phyloP scores from a whole-genome alignment of 1,140 invertebrate species.

The Zophobas morio region DNA sequence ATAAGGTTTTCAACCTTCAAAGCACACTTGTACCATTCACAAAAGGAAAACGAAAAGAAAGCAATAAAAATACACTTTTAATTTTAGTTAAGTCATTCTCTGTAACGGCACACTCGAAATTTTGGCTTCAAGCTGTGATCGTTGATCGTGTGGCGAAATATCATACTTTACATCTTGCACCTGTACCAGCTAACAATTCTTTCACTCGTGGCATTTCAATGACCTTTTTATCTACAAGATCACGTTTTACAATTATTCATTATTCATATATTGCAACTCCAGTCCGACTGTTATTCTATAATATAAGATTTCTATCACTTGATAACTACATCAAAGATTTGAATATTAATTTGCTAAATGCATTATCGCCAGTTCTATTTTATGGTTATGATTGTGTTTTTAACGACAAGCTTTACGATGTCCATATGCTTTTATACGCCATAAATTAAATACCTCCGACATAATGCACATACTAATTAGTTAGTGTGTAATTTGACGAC shows the following conservation, averaged over 20 bases:
- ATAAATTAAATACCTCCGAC: slow-evolving; percentile 13
- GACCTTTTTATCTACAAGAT: background rate
- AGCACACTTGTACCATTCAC: no score
- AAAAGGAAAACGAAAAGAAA: no score
- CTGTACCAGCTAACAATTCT: background rate
- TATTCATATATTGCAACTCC: background rate
- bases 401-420: background rate
- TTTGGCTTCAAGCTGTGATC: slow-evolving; percentile 8
- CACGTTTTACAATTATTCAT: background rate
- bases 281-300: background rate
- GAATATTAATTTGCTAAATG: slow-evolving; percentile 20
- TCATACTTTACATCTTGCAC: slow-evolving; percentile 7
- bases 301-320: slow-evolving; percentile 6
- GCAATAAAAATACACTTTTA: background rate
- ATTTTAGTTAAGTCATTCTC: slow-evolving; percentile 11
- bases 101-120: background rate
- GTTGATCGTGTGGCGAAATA: background rate
- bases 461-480: background rate
- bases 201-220: background rate
- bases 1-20: no score
- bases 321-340: background rate
- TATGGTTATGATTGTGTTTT: slow-evolving; percentile 12
- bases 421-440: background rate
- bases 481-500: background rate
- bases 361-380: slow-evolving; percentile 1